Evolutionary conservation across 1,140 invertebrate genomes (phyloP).

Genomic region (Adelges cooleyi): DNA sequence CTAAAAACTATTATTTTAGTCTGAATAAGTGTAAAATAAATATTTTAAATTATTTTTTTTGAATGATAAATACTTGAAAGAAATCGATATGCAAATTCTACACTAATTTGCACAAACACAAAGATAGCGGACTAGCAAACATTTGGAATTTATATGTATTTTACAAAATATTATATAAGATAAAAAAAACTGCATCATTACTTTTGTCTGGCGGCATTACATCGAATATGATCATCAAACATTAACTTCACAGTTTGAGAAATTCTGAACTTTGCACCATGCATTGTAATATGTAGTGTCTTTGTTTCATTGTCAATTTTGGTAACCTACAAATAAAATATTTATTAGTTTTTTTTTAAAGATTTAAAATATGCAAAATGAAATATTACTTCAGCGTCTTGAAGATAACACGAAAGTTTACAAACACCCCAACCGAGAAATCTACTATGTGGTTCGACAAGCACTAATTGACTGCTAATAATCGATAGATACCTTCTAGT

Average conservation of each 20-base stretch:
- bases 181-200: slow-evolving; percentile 37
- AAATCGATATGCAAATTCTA: too few relatives aligned
- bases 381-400: slow-evolving; percentile 59
- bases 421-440: slow-evolving; percentile 92
- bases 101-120: too few relatives aligned
- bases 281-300: slow-evolving; percentile 89
- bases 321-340: slow-evolving; percentile 40
- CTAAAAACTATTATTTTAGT: too few relatives aligned
- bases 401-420: slow-evolving; percentile 79
- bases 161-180: not conserved
- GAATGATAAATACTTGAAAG: not conserved
- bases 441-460: slow-evolving; percentile 90
- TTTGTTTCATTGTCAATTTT: slow-evolving; percentile 93
- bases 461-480: slow-evolving; percentile 79
- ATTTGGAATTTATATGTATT: too few relatives aligned
- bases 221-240: slow-evolving; percentile 97
- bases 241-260: slow-evolving; percentile 86
- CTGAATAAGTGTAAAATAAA: too few relatives aligned
- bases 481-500: slow-evolving; percentile 88
- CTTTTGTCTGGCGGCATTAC: slow-evolving; percentile 90
- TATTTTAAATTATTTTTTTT: not conserved
- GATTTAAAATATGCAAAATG: slow-evolving; percentile 8
- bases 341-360: not conserved
- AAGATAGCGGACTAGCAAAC: too few relatives aligned
- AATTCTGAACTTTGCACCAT: slow-evolving; percentile 56